A percentile compares a stretch with the other conserved stretches of the same genome.
phyloP scores from a whole-genome alignment of 2,113 vertebrate genomes.

The Gnathochromis pfefferi region DNA sequence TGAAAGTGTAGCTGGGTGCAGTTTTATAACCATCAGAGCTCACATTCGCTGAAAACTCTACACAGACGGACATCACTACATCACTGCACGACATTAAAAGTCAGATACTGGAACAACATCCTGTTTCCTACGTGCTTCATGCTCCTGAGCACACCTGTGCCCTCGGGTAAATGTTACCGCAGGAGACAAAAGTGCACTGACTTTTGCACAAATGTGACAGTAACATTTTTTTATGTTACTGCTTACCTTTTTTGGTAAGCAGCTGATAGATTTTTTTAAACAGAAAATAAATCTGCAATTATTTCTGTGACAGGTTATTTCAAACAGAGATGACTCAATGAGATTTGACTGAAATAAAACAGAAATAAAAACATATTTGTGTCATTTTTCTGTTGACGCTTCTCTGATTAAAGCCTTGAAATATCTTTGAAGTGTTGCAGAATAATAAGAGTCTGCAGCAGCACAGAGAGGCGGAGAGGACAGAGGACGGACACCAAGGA shows the following conservation, averaged over 20 bases:
- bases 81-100: not conserved
- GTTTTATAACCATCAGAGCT: not conserved
- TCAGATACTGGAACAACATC: not conserved
- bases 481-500: not conserved
- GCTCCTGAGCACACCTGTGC: not conserved
- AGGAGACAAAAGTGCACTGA: not conserved
- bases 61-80: not conserved
- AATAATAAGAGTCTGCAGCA: not conserved
- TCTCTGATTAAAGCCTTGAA: not conserved
- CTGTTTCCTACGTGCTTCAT: not conserved
- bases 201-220: not conserved
- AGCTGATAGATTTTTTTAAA: not conserved
- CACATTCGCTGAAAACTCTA: rapidly evolving
- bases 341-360: not conserved
- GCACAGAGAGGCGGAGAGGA: not conserved
- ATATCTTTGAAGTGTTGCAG: not conserved
- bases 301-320: not conserved
- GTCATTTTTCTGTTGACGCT: not conserved
- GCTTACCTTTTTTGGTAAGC: no score
- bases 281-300: not conserved
- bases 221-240: no score
- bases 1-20: not conserved
- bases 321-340: not conserved
- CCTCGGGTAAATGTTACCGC: not conserved
- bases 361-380: not conserved